These are phyloP conservation scores for Lophotis ruficrista DNA, from an alignment of 2,113 vertebrate species.

Conservation along the genomic window DNA sequence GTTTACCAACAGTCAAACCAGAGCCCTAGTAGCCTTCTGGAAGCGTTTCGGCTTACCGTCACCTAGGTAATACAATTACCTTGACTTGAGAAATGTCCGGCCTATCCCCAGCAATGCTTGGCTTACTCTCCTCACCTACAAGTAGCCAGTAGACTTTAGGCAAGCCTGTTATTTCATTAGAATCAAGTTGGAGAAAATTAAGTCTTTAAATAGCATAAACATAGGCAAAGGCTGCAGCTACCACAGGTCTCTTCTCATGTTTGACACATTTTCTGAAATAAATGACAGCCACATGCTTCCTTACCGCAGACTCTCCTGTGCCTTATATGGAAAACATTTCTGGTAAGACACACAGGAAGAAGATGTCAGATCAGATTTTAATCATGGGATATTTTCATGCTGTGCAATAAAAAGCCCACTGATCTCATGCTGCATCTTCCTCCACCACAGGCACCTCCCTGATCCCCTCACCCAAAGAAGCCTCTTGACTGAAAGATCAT, in stretches of 20 bases:
- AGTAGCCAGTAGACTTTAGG: neutral
- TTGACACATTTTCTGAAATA: neutral
- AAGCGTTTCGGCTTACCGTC: neutral
- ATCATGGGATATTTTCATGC: neutral
- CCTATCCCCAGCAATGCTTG: neutral
- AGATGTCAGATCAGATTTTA: slow-evolving; percentile 4
- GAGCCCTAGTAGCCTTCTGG: neutral
- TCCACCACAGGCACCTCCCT: neutral
- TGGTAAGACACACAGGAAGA: neutral
- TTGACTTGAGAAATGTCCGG: neutral
- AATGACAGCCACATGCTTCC: neutral
- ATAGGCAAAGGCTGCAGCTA: neutral
- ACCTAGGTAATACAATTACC: neutral
- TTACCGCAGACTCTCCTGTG: neutral
- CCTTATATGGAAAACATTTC: neutral
- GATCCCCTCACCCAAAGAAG: neutral
- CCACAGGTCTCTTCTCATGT: neutral
- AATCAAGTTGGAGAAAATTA: neutral
- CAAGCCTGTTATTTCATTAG: neutral
- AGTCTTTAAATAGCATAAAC: neutral
- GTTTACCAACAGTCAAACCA: neutral
- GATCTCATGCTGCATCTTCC: neutral
- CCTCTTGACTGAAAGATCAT: neutral
- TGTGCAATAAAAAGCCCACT: neutral
- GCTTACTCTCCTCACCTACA: neutral